Evolutionary conservation across 2,797 vertebrate species (phyloP).

Genomic region (Chaenodraco wilsoni): DNA sequence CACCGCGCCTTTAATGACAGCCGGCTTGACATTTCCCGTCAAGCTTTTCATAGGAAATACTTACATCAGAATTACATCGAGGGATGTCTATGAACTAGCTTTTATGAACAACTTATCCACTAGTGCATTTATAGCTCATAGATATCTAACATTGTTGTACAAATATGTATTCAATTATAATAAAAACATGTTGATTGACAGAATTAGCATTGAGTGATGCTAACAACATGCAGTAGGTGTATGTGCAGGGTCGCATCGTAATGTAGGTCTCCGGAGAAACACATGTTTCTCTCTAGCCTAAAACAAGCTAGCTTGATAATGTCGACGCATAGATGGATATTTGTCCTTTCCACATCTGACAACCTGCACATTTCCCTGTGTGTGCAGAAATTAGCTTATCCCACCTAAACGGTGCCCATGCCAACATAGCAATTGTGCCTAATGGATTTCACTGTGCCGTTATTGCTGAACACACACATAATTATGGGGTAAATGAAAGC

Average conservation of each 20-base stretch:
- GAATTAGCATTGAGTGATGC: neutral
- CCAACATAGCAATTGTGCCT: slow-evolving; percentile 79
- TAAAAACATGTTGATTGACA: neutral
- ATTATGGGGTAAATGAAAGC: slow-evolving; percentile 64
- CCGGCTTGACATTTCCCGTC: slow-evolving; percentile 75
- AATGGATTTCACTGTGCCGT: slow-evolving; percentile 79
- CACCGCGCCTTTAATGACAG: slow-evolving; percentile 76
- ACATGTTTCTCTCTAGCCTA: slow-evolving; percentile 4
- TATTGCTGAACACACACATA: slow-evolving; percentile 80
- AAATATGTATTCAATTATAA: neutral
- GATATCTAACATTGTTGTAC: neutral
- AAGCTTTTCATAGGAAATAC: slow-evolving; percentile 59
- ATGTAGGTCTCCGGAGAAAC: slow-evolving; percentile 3
- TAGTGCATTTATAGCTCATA: neutral
- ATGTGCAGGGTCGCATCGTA: neutral
- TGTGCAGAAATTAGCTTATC: slow-evolving; percentile 78
- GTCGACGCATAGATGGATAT: slow-evolving; percentile 62
- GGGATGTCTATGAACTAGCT: slow-evolving; percentile 28
- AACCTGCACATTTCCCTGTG: slow-evolving; percentile 70
- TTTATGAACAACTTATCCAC: slow-evolving; percentile 34
- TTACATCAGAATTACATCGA: slow-evolving; percentile 34
- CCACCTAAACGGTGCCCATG: slow-evolving; percentile 75
- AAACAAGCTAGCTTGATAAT: slow-evolving; percentile 41
- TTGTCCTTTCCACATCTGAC: slow-evolving; percentile 70
- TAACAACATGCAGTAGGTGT: neutral